Base-by-base conservation (phyloP, 1,140 invertebrate genomes). In the Leptopilina clavipes region DNA sequence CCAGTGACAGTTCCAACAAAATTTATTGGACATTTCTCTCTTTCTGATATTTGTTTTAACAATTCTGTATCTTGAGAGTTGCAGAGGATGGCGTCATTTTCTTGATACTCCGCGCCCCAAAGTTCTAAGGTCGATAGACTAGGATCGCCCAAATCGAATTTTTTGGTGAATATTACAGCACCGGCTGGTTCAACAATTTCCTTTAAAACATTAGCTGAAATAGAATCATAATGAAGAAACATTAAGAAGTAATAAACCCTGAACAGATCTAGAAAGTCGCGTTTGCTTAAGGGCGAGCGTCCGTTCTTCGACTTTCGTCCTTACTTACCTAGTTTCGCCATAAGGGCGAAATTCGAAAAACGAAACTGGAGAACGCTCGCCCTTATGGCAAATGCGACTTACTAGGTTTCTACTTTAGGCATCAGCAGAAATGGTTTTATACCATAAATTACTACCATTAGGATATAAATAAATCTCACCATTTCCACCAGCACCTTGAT, bases 71-170 rank as follows among this genome's bases (percentile, higher is more conserved):
- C 92, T 73, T 94, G 87, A 73, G 93, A 89, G 52, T 91, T 91
- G 79, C 97, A 95, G 0, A 99, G 88, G 52, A 98, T 91, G 0
- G 98, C 98, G 89, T 99, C 94, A 80, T 96, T 98, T 89, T 99
- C 98, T 91, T 99, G 98, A 86, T 99, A 99, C 87, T 99, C 98
- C 0, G 98, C 98, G 0, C 97, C 98, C 98, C 98, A 99, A 6
- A 99, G 88, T 87, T 99, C 98, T 74, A 99, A 87, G 0, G 97
- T 94, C 70, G 94, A 98, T 12, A 99, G 95, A 9, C 97, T 99
- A 0, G 97, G 96, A 91, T 99, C 98, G 9, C 98, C 98, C 10
- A 99, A 89, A 78, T 97, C 94, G 87, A 99, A 98, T 83, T 94
- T 93, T 74, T 95, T 94, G 0, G 95, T 94, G 82, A 95, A 96